Evolutionary conservation across 2,113 vertebrate species (phyloP).

Genomic region (Haemorhous mexicanus): DNA sequence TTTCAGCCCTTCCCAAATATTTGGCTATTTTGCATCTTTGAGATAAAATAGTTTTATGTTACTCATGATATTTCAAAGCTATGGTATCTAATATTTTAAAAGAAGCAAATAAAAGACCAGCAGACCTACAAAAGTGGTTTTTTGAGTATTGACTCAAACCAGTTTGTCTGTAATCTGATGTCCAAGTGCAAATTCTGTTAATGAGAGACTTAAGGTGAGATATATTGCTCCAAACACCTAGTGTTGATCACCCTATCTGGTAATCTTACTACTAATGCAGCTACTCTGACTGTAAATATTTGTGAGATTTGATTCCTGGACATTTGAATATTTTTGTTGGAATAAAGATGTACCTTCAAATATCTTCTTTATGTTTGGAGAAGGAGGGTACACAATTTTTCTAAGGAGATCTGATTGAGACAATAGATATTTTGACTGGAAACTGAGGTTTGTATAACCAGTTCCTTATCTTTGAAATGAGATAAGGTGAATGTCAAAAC

Average conservation of each 20-base stretch:
- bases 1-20: not conserved
- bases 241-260: not conserved
- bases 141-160: not conserved
- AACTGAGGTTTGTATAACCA: not conserved
- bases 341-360: not conserved
- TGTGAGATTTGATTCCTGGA: not conserved
- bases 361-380: not conserved
- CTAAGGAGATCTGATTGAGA: not conserved
- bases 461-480: not conserved
- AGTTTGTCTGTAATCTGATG: not conserved
- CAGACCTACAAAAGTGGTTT: not conserved
- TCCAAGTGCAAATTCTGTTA: not conserved
- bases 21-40: not conserved
- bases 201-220: not conserved
- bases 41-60: not conserved
- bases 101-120: not conserved
- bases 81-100: not conserved
- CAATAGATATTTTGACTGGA: not conserved
- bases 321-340: not conserved
- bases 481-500: not conserved
- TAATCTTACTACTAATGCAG: not conserved
- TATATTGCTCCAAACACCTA: not conserved
- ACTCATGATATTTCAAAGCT: not conserved
- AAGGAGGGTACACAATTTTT: not conserved
- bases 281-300: not conserved